Evolutionary conservation across 2,797 vertebrate species (phyloP), one percentile per base, ranked within the genome.

Genomic region (Neoniphon sammara): DNA sequence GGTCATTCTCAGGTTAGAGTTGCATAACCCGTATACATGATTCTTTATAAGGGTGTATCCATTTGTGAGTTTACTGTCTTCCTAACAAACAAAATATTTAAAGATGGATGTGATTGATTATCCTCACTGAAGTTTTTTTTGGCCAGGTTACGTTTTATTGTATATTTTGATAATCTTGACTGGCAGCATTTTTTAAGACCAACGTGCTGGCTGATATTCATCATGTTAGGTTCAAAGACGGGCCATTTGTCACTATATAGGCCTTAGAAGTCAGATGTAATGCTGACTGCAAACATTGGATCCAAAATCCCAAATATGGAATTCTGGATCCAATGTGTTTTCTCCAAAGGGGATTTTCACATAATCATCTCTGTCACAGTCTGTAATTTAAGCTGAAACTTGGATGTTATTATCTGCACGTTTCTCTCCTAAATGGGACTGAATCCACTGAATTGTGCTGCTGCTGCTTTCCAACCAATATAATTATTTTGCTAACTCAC

Each of bases 11-110:
- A 39, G 12, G 54, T 59, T 46, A 67, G 10, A 36, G 66, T 20
- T 65, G 47, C 50, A 50, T 34, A 15, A 23, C 25, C 21, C 5
- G 23, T 21, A 23, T 54, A 11, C 23, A 50, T 31, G 17, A 25
- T 59, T 7, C 52, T 39, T 46, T 8, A 59, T 59, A 20, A 34
- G 3, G 34, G 20, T 7, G 4, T 36, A 12, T n/a, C n/a, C n/a
- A n/a, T 20, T 59, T 59, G 25, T 57, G 56, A 20, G 56, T 75
- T 77, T 61, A 25, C 49, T 64, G 56, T n/a, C 5, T 54, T 54
- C 52, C 52, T 54, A 21, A 39, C 53, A 14, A 18, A 20, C 7
- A 9, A 54, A 58, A 70, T 25, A 65, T 27, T 46, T 30, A 17
- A 63, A 36, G 31, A 10, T 60, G 12, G 34, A 7, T 6, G 20